A percentile compares a stretch with the other conserved stretches of the same genome.
phyloP scores from a whole-genome alignment of 2,888 invertebrate genomes.

The Andrena bicolor region DNA sequence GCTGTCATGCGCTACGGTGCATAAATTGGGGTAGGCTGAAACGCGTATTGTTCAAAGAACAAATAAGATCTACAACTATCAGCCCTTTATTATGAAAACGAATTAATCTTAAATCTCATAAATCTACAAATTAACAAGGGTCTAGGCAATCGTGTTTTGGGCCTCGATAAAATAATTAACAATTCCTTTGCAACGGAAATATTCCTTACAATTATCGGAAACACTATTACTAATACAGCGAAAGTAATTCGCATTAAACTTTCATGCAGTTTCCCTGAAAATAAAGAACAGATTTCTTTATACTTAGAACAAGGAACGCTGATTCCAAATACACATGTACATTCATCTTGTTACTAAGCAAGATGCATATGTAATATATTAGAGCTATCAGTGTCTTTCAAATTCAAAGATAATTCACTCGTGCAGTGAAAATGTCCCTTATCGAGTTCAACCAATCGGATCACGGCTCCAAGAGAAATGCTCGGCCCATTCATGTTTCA shows the following conservation, averaged over 20 bases:
- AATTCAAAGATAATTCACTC: background rate
- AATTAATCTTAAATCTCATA: background rate
- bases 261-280: too few relatives aligned
- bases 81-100: background rate
- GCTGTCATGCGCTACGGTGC: constrained; percentile 54
- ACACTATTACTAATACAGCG: too few relatives aligned
- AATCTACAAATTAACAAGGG: background rate
- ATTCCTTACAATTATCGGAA: too few relatives aligned
- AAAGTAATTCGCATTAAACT: too few relatives aligned
- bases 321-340: too few relatives aligned
- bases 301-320: too few relatives aligned
- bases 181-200: too few relatives aligned
- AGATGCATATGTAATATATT: too few relatives aligned
- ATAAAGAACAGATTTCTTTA: too few relatives aligned
- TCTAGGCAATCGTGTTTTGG: too few relatives aligned
- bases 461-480: background rate
- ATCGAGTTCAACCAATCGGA: background rate
- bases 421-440: background rate
- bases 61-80: background rate
- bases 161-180: too few relatives aligned
- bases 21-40: constrained; percentile 44
- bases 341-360: too few relatives aligned
- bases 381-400: background rate
- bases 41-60: background rate
- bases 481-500: background rate